Evolutionary conservation across 2,113 vertebrate genomes (phyloP), one percentile per base, ranked within the genome.

Genomic region (Lanius ludovicianus): DNA sequence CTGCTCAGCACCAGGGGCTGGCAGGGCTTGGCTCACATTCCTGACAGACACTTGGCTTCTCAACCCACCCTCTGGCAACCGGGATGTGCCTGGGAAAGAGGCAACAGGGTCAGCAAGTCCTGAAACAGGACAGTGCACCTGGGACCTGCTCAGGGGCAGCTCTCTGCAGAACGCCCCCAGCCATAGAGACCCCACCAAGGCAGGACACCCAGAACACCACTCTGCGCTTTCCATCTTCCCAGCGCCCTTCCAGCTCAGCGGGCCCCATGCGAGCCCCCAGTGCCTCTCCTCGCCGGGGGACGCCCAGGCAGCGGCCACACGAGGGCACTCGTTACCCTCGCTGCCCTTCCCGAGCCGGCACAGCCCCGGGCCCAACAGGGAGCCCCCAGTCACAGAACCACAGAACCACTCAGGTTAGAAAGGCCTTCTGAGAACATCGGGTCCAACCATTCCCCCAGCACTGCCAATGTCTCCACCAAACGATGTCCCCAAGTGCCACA

Each of bases 241-340:
- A 31, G 47, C 5, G 2, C 10, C 20, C 56, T 56, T n/a, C 19
- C 4, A 65, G 59, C 59, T 41, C 33, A 52, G 64, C 0, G 5
- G 2, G 28, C 57, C 41, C 1, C 21, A 4, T 1, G 28, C 1
- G 65, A 63, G 52, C 20, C 31, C 17, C 64, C 73, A 60, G 59
- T 5, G 10, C 25, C 25, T 37, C 11, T 15, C 2, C 27, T 14
- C 0, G 50, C 37, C 16, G 19, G 24, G 11, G 55, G 52, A 33
- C 15, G 75, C 56, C 75, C 57, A 49, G 76, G 6, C 47, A 65
- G 71, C 31, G 15, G 85, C 96, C 96, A 93, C 95, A 95, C 11
- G 95, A 90, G 96, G 96, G 96, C 95, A 86, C 9, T 15, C 92
- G 37, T 70, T 24, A 52, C 13, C 85, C 71, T 83, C 71, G 9